Base-by-base conservation (phyloP, 2,113 vertebrate genomes). In the Trichomycterus rosablanca region DNA sequence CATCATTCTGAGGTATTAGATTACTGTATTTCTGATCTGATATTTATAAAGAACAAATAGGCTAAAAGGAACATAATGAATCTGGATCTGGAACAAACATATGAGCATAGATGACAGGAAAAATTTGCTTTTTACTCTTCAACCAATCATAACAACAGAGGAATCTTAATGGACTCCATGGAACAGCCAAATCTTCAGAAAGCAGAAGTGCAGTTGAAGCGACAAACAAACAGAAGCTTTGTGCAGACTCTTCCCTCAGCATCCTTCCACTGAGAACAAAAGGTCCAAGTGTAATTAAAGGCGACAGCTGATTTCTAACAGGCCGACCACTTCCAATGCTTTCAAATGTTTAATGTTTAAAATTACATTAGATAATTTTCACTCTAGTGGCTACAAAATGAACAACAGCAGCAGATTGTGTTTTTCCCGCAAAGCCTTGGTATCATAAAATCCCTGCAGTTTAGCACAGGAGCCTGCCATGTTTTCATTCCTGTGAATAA, bases 221-320 rank as follows among this genome's bases (percentile, higher is more conserved):
- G 26, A 22, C 51, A 28, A 56, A 55, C 51, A 56, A 56, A 37
- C 42, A 19, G n/a, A 63, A 22, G 42, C 43, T 37, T 64, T 64
- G 42, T 63, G 42, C 50, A 37, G 10, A 10, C 28, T 16, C 26
- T 63, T 44, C 18, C 18, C 24, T 54, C n/a, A 2, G 34, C 20
- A 30, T 64, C 19, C 20, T 35, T 37, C 14, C 30, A 46, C 15
- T 10, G 4, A 37, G 7, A 64, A 48, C 42, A 56, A 56, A 45
- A 55, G 28, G 15, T 19, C 34, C 28, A 37, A 54, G 32, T 39
- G 51, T 55, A 46, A 46, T 64, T 46, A 52, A 64, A 46, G 34
- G 30, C 32, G 32, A 22, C 32, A 64, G 30, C 30, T 46, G 61
- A 22, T 48, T 39, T 54, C 34, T 26, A 28, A 28, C 10, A 14